phyloP scores from a whole-genome alignment of 2,888 invertebrate genomes.

The Drosophila affinis region DNA sequence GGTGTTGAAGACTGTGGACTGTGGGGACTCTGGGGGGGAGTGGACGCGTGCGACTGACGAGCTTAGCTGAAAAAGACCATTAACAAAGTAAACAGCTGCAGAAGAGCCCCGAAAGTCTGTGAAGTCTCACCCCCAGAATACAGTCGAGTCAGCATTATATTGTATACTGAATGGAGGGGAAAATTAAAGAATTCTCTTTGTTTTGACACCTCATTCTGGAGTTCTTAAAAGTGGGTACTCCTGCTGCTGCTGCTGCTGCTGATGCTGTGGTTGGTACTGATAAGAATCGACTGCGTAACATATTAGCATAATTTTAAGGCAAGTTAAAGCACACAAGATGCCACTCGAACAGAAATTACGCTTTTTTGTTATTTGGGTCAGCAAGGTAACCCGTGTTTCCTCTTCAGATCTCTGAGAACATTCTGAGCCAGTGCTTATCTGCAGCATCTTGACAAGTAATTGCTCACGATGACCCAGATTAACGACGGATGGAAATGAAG shows the following conservation, averaged over 20 bases:
- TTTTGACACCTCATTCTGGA: conserved; percentile 73
- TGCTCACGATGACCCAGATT: conserved; percentile 30
- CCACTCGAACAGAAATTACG: conserved; percentile 4
- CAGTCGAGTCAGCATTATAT: conserved; percentile 62
- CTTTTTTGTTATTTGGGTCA: conserved; percentile 24
- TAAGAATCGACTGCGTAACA: conserved; percentile 25
- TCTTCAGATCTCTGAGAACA: background rate
- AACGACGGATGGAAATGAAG: background rate
- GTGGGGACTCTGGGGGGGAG: background rate
- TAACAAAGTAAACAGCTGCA: conserved; percentile 80
- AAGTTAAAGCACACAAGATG: conserved; percentile 6
- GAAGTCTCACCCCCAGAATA: conserved; percentile 43
- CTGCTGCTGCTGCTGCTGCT: background rate
- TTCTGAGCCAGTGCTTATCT: conserved; percentile 18
- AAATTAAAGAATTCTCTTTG: conserved; percentile 66
- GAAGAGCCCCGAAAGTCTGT: conserved; percentile 53
- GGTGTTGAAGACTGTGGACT: background rate
- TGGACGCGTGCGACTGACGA: conserved; percentile 61
- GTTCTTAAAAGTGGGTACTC: conserved; percentile 3
- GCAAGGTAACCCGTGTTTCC: background rate
- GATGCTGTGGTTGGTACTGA: conserved; percentile 16
- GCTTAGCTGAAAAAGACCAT: conserved; percentile 79
- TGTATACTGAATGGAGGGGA: conserved; percentile 14
- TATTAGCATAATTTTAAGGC: conserved; percentile 42
- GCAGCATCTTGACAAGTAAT: conserved; percentile 12